Conservation (phyloP, 2,113 vertebrate species). For the Zapornia atra region DNA sequence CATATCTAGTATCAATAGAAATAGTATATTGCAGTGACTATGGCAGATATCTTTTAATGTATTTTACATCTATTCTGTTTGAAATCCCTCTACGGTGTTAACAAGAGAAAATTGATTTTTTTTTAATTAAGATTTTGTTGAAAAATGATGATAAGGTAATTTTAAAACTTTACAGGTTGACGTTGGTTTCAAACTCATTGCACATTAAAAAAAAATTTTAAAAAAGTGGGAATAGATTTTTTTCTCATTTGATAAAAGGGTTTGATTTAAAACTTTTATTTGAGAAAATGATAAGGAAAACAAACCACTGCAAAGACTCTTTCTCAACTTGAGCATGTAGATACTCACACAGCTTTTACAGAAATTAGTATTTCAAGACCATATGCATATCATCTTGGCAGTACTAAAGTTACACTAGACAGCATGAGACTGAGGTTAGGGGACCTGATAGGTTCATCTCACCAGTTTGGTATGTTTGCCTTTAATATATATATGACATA, state of each 20-base stretch:
- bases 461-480: background rate
- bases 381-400: background rate
- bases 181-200: background rate
- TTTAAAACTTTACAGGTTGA: background rate
- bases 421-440: background rate
- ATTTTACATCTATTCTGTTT: background rate
- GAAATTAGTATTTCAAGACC: background rate
- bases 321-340: background rate
- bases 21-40: background rate
- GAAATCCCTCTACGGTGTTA: background rate
- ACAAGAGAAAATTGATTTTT: background rate
- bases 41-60: background rate
- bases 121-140: background rate
- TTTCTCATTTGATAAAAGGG: background rate
- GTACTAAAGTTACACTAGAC: background rate
- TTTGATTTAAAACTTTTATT: background rate
- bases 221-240: accelerated
- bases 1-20: background rate
- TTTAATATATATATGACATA: background rate
- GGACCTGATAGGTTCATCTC: background rate
- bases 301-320: background rate
- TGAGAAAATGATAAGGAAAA: background rate
- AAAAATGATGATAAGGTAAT: background rate
- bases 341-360: background rate
- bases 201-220: background rate